Conservation (phyloP, 2,797 vertebrate genomes). For the Sparus aurata region DNA sequence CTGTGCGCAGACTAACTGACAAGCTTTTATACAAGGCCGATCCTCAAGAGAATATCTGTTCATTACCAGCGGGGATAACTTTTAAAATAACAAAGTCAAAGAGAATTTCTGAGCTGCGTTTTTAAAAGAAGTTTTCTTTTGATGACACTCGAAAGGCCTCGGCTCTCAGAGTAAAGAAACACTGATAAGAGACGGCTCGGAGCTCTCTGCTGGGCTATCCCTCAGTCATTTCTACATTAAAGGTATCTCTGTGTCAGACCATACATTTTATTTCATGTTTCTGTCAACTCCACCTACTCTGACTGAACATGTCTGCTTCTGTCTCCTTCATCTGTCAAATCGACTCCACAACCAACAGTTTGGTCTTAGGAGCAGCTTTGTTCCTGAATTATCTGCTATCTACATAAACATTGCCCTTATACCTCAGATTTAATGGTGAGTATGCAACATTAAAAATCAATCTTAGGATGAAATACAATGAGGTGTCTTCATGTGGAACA, state of each 20-base stretch:
- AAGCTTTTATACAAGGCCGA: not conserved
- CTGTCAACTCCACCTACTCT: not conserved
- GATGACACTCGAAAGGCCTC: not conserved
- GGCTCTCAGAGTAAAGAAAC: not conserved
- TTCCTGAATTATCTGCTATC: too few relatives aligned
- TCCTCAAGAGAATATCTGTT: not conserved
- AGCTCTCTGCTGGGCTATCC: not conserved
- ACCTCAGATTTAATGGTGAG: not conserved
- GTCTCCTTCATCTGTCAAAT: not conserved
- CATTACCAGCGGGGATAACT: not conserved
- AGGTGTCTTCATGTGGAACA: not conserved
- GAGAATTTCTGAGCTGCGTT: not conserved
- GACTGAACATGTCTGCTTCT: not conserved
- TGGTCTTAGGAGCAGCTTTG: not conserved
- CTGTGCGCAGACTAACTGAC: not conserved
- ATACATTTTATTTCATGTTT: not conserved
- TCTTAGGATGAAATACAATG: not conserved
- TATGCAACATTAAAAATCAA: not conserved
- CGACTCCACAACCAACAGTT: not conserved
- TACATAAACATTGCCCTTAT: not conserved
- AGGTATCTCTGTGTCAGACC: not conserved
- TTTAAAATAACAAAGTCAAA: constrained; percentile 19
- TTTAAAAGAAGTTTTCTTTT: not conserved
- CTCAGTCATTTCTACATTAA: not conserved
- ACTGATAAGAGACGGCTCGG: not conserved